Conservation (phyloP, 1,140 invertebrate genomes). For the Pantala flavescens region DNA sequence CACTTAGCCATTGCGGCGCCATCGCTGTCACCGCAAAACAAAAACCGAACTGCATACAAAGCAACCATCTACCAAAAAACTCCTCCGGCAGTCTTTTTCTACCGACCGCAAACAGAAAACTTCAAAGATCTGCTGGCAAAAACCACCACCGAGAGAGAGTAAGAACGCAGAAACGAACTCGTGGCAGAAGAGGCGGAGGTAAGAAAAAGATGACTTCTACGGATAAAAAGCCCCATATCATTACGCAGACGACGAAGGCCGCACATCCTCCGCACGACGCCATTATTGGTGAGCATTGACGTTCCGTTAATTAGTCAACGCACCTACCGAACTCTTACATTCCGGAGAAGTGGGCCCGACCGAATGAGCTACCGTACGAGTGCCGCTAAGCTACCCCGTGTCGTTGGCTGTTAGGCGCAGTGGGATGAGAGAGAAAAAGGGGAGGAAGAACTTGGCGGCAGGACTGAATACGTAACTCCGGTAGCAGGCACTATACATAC, state of each 20-base stretch:
- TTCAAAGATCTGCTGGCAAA: too few species aligned
- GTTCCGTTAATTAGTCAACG: conserved; percentile 1
- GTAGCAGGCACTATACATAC: conserved; percentile 4
- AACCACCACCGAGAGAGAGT: too few species aligned
- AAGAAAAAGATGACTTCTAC: neutral
- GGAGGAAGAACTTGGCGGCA: neutral
- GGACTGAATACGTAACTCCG: conserved; percentile 7
- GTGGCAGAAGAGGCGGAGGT: neutral
- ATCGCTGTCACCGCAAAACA: too few species aligned
- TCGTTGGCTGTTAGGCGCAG: neutral
- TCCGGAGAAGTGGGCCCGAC: neutral
- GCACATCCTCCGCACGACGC: neutral
- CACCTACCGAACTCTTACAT: neutral
- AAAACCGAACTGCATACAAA: too few species aligned
- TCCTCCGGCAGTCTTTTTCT: too few species aligned
- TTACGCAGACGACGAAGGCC: neutral
- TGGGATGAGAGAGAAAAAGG: neutral
- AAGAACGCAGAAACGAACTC: too few species aligned
- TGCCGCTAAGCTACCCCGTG: neutral
- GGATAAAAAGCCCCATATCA: neutral
- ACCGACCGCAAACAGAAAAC: too few species aligned
- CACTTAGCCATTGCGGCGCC: too few species aligned
- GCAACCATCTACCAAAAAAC: too few species aligned
- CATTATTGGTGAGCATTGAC: neutral
- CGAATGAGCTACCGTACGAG: neutral